These are phyloP conservation scores for Cataglyphis altisquamis DNA, from an alignment of 2,888 invertebrate genomes.

Conservation along the genomic window DNA sequence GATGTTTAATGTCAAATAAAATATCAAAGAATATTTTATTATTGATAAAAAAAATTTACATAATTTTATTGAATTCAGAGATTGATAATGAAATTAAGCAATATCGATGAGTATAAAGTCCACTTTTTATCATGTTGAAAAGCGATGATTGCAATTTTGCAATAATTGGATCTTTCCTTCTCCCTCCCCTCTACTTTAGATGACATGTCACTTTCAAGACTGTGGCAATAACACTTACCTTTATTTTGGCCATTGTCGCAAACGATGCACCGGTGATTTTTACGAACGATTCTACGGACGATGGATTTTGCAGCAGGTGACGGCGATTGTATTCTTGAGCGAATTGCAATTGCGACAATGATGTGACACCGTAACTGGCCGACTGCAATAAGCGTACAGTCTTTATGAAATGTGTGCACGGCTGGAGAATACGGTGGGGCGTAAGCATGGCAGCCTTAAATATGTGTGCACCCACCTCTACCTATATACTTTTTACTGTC, in stretches of 20 bases:
- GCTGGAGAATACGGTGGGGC: conserved; percentile 77
- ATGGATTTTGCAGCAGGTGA: background rate
- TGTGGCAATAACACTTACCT: conserved; percentile 72
- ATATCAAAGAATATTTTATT: background rate
- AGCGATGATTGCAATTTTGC: background rate
- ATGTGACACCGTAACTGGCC: conserved; percentile 66
- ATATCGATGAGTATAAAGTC: background rate
- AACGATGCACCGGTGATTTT: conserved; percentile 73
- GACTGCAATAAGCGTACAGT: conserved; percentile 68
- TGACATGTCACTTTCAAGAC: background rate
- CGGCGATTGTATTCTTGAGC: background rate
- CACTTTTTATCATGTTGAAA: background rate
- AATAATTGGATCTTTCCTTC: background rate
- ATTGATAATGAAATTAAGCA: background rate
- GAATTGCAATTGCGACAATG: conserved; percentile 42
- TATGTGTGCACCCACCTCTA: conserved; percentile 31
- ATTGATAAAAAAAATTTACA: background rate
- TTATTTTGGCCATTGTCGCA: conserved; percentile 82
- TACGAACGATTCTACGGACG: conserved; percentile 53
- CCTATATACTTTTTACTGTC: background rate
- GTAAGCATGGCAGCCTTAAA: conserved; percentile 79
- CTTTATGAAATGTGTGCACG: conserved; percentile 75
- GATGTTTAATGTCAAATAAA: background rate
- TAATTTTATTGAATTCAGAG: background rate
- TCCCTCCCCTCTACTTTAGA: background rate